Percentiles rank a stretch among this genome's conserved stretches.
Evolutionary conservation across 2,888 invertebrate genomes (phyloP).

Genomic region (Diplolepis rosae): DNA sequence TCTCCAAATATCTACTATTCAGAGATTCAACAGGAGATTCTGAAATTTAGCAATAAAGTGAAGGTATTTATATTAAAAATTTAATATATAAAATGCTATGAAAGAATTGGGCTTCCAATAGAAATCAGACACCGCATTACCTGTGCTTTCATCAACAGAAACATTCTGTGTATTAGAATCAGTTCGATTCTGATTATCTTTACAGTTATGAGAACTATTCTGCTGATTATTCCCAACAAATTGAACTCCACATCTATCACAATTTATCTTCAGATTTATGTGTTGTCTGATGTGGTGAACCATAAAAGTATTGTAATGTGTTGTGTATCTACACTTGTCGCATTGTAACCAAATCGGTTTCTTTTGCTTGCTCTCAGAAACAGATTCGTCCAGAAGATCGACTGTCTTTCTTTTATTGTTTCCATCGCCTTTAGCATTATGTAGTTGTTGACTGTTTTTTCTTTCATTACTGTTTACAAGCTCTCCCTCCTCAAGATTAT

Average conservation of each 20-base stretch:
- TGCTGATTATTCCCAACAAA: constrained; percentile 14
- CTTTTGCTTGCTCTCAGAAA: constrained; percentile 41
- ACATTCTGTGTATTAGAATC: not conserved
- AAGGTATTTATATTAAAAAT: no score
- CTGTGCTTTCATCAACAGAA: not conserved
- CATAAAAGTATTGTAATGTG: constrained; percentile 65
- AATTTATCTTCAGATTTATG: constrained; percentile 49
- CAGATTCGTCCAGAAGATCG: constrained; percentile 19
- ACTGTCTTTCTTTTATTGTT: not conserved
- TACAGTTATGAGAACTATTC: constrained; percentile 6
- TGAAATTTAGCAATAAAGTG: not conserved
- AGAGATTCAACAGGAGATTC: not conserved
- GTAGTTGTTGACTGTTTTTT: constrained; percentile 51
- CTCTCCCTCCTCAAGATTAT: constrained; percentile 68
- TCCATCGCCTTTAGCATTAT: not conserved
- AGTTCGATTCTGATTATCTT: not conserved
- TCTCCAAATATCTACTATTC: not conserved
- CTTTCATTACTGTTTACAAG: constrained; percentile 58
- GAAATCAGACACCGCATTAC: not conserved
- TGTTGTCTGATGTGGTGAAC: constrained; percentile 64
- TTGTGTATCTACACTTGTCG: constrained; percentile 70
- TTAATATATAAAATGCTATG: no score
- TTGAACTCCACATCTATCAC: constrained; percentile 17
- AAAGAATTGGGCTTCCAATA: no score
- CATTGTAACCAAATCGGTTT: constrained; percentile 68